Conservation (phyloP, 2,797 vertebrate species). For the Echiichthys vipera region DNA sequence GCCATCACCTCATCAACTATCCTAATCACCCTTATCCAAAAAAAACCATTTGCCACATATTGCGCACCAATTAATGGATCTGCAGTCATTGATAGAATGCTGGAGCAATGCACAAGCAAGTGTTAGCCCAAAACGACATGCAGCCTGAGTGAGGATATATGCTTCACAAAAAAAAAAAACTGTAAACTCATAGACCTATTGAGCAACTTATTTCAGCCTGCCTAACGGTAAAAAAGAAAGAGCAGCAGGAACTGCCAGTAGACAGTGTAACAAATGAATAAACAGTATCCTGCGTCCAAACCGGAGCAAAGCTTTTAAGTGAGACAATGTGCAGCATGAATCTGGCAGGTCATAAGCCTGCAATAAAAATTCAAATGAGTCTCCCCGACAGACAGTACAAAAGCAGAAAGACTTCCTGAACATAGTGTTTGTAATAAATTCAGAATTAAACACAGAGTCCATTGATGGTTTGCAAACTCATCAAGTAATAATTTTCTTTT, state of each 20-base stretch:
- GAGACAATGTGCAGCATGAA: constrained; percentile 48
- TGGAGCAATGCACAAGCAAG: constrained; percentile 43
- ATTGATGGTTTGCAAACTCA: constrained; percentile 36
- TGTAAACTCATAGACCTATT: constrained; percentile 41
- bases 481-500: constrained; percentile 37
- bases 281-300: constrained; percentile 48
- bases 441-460: constrained; percentile 42
- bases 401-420: constrained; percentile 39
- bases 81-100: constrained; percentile 57
- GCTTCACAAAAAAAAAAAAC: constrained; percentile 26
- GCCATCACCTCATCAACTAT: constrained; percentile 76
- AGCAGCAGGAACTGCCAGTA: constrained; percentile 25
- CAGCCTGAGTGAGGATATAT: constrained; percentile 34
- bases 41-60: constrained; percentile 67
- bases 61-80: constrained; percentile 62
- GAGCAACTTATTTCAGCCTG: constrained; percentile 45
- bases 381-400: constrained; percentile 39
- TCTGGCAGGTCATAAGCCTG: constrained; percentile 65
- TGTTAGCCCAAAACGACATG: constrained; percentile 39
- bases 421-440: constrained; percentile 47
- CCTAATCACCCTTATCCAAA: constrained; percentile 74
- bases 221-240: constrained; percentile 41
- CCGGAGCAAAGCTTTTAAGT: constrained; percentile 45
- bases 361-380: constrained; percentile 69
- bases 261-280: constrained; percentile 49